phyloP scores from a whole-genome alignment of 2,888 invertebrate genomes.

The Drosophila algonquin region DNA sequence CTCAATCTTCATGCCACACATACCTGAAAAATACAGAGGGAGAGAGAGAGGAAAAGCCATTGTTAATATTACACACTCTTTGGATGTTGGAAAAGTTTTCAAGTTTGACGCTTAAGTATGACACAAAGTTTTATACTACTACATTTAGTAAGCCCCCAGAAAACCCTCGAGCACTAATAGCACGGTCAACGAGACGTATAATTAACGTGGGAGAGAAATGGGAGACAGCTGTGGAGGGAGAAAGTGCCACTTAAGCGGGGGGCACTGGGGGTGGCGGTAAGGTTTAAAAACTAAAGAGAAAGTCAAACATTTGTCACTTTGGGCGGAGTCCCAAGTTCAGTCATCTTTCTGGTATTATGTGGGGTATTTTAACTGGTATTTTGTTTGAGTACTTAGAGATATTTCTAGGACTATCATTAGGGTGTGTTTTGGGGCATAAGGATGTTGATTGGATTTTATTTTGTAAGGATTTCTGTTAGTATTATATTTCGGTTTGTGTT shows the following conservation, averaged over 20 bases:
- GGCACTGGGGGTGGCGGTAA: neutral
- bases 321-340: slow-evolving; percentile 25
- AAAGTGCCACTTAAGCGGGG: slow-evolving; percentile 28
- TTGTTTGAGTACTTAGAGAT: neutral
- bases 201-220: slow-evolving; percentile 63
- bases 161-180: slow-evolving; percentile 58
- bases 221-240: slow-evolving; percentile 34
- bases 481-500: no score
- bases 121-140: slow-evolving; percentile 65
- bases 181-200: slow-evolving; percentile 77
- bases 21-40: slow-evolving; percentile 48
- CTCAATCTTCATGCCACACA: slow-evolving; percentile 26
- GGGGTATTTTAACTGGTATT: neutral
- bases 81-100: neutral
- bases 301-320: slow-evolving; percentile 72
- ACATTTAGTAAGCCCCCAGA: slow-evolving; percentile 59
- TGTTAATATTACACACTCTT: slow-evolving; percentile 13
- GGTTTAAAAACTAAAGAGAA: slow-evolving; percentile 61
- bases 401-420: no score
- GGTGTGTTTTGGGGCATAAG: no score
- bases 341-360: neutral
- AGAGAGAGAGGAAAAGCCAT: neutral
- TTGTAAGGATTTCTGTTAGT: no score
- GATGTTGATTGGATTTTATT: no score
- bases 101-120: slow-evolving; percentile 51